These are phyloP conservation scores for Anas platyrhynchos DNA, from an alignment of 2,113 vertebrate genomes.

Conservation along the genomic window DNA sequence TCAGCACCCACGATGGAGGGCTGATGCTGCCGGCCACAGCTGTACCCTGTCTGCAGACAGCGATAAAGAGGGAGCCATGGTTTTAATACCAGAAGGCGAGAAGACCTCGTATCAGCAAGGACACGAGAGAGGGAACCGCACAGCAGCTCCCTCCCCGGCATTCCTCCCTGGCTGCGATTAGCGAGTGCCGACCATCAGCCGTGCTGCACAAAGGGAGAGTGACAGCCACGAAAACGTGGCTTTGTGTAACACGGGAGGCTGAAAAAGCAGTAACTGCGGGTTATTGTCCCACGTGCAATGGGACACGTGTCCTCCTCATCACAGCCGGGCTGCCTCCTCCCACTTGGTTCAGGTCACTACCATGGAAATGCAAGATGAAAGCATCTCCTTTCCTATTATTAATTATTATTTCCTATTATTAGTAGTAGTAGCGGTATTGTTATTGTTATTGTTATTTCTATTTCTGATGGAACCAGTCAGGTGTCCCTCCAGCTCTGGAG, in stretches of 20 bases:
- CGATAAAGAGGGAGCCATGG: constrained; percentile 53
- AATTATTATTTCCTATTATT: too few species aligned
- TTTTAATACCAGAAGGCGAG: constrained; percentile 47
- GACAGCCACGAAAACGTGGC: neutral
- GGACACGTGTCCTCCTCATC: fast-evolving
- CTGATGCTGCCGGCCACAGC: constrained; percentile 39
- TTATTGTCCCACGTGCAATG: neutral
- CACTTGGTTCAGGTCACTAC: fast-evolving
- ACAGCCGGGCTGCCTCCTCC: fast-evolving
- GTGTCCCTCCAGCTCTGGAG: neutral
- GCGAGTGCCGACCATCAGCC: constrained; percentile 2
- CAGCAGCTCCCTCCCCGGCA: constrained; percentile 56
- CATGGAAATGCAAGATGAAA: fast-evolving
- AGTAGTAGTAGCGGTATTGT: too few species aligned
- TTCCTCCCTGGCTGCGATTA: constrained; percentile 69
- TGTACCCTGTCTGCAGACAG: constrained; percentile 66
- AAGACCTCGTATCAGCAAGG: constrained; percentile 59
- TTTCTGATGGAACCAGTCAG: neutral
- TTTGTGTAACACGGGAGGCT: constrained; percentile 1
- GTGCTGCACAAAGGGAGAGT: neutral
- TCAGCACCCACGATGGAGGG: neutral
- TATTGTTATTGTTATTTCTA: too few species aligned
- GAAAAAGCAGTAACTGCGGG: neutral
- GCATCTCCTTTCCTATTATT: neutral
- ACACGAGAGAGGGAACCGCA: constrained; percentile 39